A percentile compares a stretch with the other conserved stretches of the same genome.
phyloP scores from a whole-genome alignment of 2,113 vertebrate species.

The Cyanistes caeruleus region DNA sequence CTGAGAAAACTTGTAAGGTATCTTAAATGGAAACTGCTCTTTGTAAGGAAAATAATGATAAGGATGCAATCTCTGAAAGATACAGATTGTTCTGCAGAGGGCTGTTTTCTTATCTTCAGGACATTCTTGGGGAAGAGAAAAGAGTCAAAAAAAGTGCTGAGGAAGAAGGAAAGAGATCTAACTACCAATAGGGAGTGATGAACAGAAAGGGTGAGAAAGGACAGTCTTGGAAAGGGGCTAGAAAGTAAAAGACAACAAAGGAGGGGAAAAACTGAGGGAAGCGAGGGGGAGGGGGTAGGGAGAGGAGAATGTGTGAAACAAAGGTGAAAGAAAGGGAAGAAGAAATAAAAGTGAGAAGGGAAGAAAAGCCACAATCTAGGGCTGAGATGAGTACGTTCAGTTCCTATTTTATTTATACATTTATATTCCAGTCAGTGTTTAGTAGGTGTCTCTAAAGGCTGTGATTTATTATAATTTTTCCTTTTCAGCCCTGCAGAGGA shows the following conservation, averaged over 20 bases:
- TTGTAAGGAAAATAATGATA: slow-evolving; percentile 31
- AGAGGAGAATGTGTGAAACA: slow-evolving; percentile 28
- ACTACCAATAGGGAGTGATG: slow-evolving; percentile 7
- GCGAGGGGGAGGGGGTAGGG: background rate
- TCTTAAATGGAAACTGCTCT: background rate
- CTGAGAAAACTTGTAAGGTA: background rate
- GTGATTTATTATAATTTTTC: slow-evolving; percentile 68
- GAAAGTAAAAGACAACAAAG: slow-evolving; percentile 55
- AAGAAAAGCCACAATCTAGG: background rate
- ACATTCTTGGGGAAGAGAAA: slow-evolving; percentile 46
- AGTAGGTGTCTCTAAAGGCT: slow-evolving; percentile 56
- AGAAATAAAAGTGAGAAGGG: slow-evolving; percentile 30
- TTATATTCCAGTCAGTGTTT: slow-evolving; percentile 50
- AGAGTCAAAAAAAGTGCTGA: background rate
- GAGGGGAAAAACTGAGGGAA: background rate
- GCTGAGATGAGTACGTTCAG: background rate
- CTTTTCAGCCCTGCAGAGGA: background rate
- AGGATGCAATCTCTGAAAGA: slow-evolving; percentile 20
- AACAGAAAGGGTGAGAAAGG: slow-evolving; percentile 63
- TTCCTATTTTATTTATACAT: slow-evolving; percentile 46
- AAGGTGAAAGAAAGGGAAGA: slow-evolving; percentile 54
- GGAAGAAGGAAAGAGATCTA: slow-evolving; percentile 53
- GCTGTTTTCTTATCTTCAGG: slow-evolving; percentile 18
- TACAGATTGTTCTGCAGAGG: background rate
- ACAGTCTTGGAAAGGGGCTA: slow-evolving; percentile 30